Base-by-base conservation (phyloP, 2,113 vertebrate genomes). In the Gasterosteus nipponicus region DNA sequence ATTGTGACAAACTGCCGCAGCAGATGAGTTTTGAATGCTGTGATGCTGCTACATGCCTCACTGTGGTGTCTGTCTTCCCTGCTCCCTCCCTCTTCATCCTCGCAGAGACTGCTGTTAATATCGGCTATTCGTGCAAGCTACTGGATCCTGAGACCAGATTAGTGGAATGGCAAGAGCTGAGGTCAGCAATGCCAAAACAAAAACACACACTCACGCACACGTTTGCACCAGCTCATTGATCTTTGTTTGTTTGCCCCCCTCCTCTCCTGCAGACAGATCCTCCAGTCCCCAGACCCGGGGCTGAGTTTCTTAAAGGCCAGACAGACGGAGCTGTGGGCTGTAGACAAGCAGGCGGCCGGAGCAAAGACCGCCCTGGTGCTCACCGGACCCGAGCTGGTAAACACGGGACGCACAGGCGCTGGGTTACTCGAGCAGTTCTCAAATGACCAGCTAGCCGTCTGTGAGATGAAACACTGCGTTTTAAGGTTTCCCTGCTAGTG, bases 41-140 rank as follows among this genome's bases (percentile, higher is more conserved):
- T 35, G 10, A 15, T 65, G 26, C 35, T 46, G 15, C 26, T 18
- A 12, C 8, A 51, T 51, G 14, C 49, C 31, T 77, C 18, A 56
- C 39, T 46, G 47, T 57, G 10, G 2, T 38, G 51, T 18, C 22
- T 39, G 18, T 39, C 16, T 58, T 15, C 26, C 26, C 51, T 53
- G 14, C 26, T 22, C 4, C n/a, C 6, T 68, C 15, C 33, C 39
- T 51, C 15, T 65, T 31, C 59, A 3, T 58, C 39, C 26, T 59
- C 80, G 51, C 86, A 99, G 98, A 99, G 91, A 99, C 97, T 0
- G 97, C 97, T 0, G 91, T 96, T 79, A 98, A 98, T 82, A 93
- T 98, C 0, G 96, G 96, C 51, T 99, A 96, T 3, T 95, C 97
- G 0, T 98, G 96, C 80, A 93, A 88, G 77, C 93, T 99, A 69